Base-by-base conservation (phyloP, 2,113 vertebrate genomes). In the Sapajus apella region DNA sequence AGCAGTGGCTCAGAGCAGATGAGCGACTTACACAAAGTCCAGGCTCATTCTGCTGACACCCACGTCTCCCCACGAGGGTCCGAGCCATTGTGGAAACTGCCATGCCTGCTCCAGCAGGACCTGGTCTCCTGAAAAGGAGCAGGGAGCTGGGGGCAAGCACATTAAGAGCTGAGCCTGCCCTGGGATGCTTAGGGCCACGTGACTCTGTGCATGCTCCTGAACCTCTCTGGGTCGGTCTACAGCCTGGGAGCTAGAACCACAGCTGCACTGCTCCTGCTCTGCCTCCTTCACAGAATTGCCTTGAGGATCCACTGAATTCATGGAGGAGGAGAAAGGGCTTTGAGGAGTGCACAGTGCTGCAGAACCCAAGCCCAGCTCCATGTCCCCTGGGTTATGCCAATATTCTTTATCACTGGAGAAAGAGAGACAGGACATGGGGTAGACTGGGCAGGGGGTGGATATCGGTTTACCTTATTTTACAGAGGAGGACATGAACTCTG, bases 151-250 rank as follows among this genome's bases (percentile, higher is more conserved):
- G 21, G 55, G 32, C 58, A 17, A 27, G 20, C 32, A 20, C 17
- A 37, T n/a, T 5, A 50, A 8, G 20, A 68, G 40, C 20, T 8
- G 5, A 58, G 52, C 35, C 81, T 16, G 18, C 37, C 61, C 12
- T 1, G 30, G 47, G 70, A 58, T 40, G 30, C 52, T 56, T 40
- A 21, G 55, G 75, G 32, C 73, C 23, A 0, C 1, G 40, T 61
- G 58, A 66, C 27, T 70, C n/a, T 70, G 27, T 2, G 5, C 16
- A 35, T 0, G 0, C 0, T 20, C 10, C 4, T 14, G 7, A 32
- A 10, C 7, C 13, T 7, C 56, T 13, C 30, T 35, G 55, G n/a
- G 12, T 27, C 0, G 0, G 43, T 58, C 47, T 72, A 11, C 0
- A 52, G 73, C 37, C 23, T 4, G 16, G 66, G 35, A 56, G n/a